A percentile compares a stretch with the other conserved stretches of the same genome.
Evolutionary conservation across 2,797 vertebrate genomes (phyloP).

Genomic region (Dicrostonyx torquatus): DNA sequence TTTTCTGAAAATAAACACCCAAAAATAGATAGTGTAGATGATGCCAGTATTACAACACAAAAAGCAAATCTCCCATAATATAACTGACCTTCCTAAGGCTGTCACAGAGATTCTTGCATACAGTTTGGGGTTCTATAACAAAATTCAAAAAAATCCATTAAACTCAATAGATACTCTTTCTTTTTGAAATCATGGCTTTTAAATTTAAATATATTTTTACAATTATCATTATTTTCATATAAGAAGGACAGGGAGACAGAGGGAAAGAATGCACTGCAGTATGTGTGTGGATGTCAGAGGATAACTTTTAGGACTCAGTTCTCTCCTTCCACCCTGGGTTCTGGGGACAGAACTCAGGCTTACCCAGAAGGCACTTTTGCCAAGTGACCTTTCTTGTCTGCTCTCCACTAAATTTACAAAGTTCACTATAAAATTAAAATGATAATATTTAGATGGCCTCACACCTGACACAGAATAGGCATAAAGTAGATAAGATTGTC

Average conservation of each 20-base stretch:
- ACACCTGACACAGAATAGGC: background rate
- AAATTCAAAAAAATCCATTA: background rate
- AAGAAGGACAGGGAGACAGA: background rate
- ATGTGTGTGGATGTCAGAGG: background rate
- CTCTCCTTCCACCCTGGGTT: background rate
- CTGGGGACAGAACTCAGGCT: background rate
- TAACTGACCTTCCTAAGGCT: background rate
- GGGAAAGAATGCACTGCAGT: too few relatives aligned
- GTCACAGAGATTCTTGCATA: background rate
- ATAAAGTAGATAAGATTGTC: background rate
- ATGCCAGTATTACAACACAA: background rate
- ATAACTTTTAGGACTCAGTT: background rate
- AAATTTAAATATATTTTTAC: background rate
- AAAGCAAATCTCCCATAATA: background rate
- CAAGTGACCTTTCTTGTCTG: background rate
- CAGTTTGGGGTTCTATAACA: background rate
- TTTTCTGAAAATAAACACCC: constrained; percentile 37
- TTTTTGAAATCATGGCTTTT: background rate
- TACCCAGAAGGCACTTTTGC: background rate
- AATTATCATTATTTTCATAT: background rate
- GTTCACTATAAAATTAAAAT: background rate
- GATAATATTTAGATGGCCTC: background rate
- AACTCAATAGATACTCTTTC: background rate
- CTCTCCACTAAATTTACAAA: background rate
- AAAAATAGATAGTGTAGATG: background rate